These are phyloP conservation scores for Calephelis virginiensis DNA, from an alignment of 1,140 invertebrate species.

Conservation along the genomic window DNA sequence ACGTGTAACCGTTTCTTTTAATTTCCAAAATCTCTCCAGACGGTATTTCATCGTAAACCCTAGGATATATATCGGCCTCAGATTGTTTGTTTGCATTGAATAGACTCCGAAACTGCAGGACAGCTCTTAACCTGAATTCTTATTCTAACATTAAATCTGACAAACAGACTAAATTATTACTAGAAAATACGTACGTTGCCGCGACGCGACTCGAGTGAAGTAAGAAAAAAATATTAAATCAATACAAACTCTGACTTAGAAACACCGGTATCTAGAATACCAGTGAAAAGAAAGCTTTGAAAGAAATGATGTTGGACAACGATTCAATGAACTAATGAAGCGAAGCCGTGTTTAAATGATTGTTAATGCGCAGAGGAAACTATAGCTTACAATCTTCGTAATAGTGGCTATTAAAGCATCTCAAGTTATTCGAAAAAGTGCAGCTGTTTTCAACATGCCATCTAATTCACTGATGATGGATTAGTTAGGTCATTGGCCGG, in stretches of 20 bases:
- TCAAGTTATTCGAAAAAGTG: neutral
- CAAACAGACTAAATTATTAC: too few relatives aligned
- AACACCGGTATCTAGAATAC: neutral
- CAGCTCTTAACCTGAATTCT: too few relatives aligned
- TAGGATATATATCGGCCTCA: too few relatives aligned
- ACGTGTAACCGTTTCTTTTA: too few relatives aligned
- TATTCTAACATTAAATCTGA: too few relatives aligned
- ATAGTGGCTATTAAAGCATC: neutral
- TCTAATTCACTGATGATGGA: neutral
- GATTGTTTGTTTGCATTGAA: too few relatives aligned
- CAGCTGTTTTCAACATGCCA: slow-evolving; percentile 1
- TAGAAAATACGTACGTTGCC: too few relatives aligned
- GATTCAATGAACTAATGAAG: slow-evolving; percentile 41
- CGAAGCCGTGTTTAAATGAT: slow-evolving; percentile 32
- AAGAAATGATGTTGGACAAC: slow-evolving; percentile 48
- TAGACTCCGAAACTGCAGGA: too few relatives aligned
- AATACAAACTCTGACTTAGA: neutral
- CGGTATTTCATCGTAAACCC: too few relatives aligned
- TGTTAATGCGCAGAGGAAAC: neutral
- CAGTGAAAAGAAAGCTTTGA: slow-evolving; percentile 18
- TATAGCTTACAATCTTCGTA: neutral
- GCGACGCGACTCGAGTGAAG: too few relatives aligned
- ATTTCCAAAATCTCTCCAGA: too few relatives aligned
- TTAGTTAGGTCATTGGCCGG: neutral
- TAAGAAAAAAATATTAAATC: neutral